Conservation (phyloP, 2,888 invertebrate species). For the Xanthorhoe spadicearia region DNA sequence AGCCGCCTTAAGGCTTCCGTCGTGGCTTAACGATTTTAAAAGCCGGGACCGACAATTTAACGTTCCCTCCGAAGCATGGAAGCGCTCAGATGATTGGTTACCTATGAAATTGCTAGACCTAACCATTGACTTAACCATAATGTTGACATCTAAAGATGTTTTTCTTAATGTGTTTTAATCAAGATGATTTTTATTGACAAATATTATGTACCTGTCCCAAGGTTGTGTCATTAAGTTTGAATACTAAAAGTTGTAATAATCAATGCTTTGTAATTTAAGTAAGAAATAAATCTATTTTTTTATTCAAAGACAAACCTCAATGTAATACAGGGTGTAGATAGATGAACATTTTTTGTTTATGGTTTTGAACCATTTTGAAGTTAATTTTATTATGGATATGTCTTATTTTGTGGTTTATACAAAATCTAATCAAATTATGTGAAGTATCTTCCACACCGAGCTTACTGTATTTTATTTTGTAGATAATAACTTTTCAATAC, state of each 20-base stretch:
- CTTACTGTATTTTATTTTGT: conserved; percentile 4
- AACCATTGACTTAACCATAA: no score
- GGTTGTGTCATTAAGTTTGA: conserved; percentile 9
- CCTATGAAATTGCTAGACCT: no score
- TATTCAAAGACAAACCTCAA: conserved; percentile 54
- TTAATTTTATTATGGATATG: conserved; percentile 1
- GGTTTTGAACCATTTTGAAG: conserved; percentile 28
- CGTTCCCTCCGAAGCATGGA: no score
- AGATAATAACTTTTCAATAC: not conserved
- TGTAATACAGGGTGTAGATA: conserved; percentile 73
- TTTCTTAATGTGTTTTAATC: not conserved
- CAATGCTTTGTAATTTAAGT: conserved; percentile 9
- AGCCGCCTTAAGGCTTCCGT: no score
- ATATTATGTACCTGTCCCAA: conserved; percentile 6
- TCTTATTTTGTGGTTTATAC: conserved; percentile 6
- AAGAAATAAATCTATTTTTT: conserved; percentile 31
- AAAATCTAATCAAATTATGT: conserved; percentile 2
- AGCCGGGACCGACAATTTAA: no score
- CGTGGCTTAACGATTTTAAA: no score
- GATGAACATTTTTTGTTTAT: conserved; percentile 47
- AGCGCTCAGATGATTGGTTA: no score
- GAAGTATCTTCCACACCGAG: conserved; percentile 16
- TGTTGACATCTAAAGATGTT: no score
- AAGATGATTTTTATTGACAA: not conserved
- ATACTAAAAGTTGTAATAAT: not conserved